Percentiles rank a stretch among this genome's conserved stretches.
These are phyloP conservation scores for Pristionchus entomophagus DNA, from an alignment of 2,888 invertebrate species.

Conservation along the genomic window DNA sequence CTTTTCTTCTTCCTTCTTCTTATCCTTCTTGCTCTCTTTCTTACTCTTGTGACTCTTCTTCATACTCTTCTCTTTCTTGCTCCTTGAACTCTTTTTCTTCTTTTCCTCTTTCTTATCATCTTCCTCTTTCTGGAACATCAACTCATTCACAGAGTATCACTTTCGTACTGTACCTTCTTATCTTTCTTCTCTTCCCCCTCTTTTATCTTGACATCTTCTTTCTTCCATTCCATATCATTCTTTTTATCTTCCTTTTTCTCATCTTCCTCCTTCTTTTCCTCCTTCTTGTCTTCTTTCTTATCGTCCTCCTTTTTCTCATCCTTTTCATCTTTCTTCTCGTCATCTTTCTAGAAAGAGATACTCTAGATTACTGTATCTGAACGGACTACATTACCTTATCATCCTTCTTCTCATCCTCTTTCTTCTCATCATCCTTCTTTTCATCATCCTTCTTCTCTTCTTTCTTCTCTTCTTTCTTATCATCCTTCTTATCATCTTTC, in stretches of 20 bases:
- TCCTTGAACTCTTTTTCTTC: not conserved
- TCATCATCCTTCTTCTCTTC: not conserved
- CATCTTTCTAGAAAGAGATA: not conserved
- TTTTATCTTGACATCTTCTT: constrained; percentile 1
- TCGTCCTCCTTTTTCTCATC: constrained; percentile 35
- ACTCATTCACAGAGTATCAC: not conserved
- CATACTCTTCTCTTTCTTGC: not conserved
- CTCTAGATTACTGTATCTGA: not conserved
- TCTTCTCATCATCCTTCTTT: not conserved
- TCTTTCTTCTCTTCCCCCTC: constrained; percentile 29
- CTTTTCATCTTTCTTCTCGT: constrained; percentile 18
- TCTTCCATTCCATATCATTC: constrained; percentile 35
- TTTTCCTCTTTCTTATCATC: not conserved
- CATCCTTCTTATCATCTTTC: constrained; percentile 13
- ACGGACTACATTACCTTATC: not conserved
- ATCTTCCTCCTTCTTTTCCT: not conserved
- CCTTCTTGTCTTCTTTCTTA: constrained; percentile 23
- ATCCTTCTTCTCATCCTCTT: constrained; percentile 31
- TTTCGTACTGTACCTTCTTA: constrained; percentile 2
- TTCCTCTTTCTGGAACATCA: not conserved
- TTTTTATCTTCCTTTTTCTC: constrained; percentile 16
- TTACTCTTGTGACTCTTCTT: not conserved
- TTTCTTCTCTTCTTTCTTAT: constrained; percentile 17
- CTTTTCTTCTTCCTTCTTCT: not conserved
- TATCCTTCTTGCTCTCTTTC: not conserved